phyloP scores from a whole-genome alignment of 2,888 invertebrate species.

The Dorcus parallelipipedus region DNA sequence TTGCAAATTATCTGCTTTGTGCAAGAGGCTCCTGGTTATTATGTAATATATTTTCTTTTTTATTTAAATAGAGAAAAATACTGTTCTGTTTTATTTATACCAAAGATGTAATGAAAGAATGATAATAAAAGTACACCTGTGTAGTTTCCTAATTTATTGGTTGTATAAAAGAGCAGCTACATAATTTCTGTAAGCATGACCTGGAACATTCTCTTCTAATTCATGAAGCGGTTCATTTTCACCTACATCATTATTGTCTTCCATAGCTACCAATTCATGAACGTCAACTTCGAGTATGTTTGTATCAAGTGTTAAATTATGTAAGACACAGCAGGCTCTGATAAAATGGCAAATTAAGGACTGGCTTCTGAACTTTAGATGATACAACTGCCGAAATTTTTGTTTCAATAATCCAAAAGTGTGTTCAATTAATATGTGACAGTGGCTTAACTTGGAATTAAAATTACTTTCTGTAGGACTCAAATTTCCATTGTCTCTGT shows the following conservation, averaged over 20 bases:
- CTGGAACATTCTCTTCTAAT: neutral
- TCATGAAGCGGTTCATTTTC: neutral
- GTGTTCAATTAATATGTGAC: neutral
- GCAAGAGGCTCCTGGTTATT: too few relatives aligned
- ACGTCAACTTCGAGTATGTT: neutral
- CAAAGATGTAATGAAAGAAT: too few relatives aligned
- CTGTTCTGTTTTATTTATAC: too few relatives aligned
- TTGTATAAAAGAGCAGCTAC: neutral
- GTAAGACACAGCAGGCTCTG: neutral
- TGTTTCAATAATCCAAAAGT: neutral
- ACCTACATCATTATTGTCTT: neutral
- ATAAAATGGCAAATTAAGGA: neutral
- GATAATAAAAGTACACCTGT: too few relatives aligned
- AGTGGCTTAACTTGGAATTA: neutral
- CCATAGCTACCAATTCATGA: neutral
- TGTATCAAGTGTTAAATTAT: neutral
- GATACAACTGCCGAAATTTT: neutral
- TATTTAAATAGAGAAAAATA: too few relatives aligned
- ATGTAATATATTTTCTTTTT: too few relatives aligned
- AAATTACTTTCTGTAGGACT: neutral
- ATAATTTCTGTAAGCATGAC: neutral
- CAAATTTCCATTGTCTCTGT: neutral
- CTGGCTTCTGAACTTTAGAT: neutral
- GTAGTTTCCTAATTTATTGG: neutral
- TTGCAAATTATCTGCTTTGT: too few relatives aligned